Conservation (phyloP, 2,888 invertebrate genomes). For the Notodonta ziczac region DNA sequence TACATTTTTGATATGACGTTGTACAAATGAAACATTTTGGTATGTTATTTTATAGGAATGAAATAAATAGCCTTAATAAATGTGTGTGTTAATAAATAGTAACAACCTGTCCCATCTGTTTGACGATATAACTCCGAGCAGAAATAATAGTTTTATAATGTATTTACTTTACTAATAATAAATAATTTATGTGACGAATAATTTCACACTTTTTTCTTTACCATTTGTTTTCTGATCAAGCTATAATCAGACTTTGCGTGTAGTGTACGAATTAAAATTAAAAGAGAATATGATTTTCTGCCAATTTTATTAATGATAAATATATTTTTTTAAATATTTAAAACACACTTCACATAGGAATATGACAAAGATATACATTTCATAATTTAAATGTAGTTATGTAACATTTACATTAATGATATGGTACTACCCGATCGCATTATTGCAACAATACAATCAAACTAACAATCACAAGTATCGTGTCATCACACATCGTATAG, state of each 20-base stretch:
- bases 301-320: slow-evolving; percentile 66
- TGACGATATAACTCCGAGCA: no score
- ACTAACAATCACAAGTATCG: background rate
- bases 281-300: slow-evolving; percentile 33
- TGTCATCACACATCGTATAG: no score
- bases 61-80: slow-evolving; percentile 85
- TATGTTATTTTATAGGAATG: slow-evolving; percentile 86
- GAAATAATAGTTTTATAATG: no score
- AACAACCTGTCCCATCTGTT: no score
- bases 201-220: background rate
- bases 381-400: slow-evolving; percentile 44
- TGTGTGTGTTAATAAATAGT: slow-evolving; percentile 7
- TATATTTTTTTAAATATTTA: slow-evolving; percentile 53
- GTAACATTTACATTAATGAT: slow-evolving; percentile 55
- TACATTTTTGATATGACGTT: slow-evolving; percentile 86
- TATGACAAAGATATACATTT: slow-evolving; percentile 55
- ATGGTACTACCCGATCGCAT: slow-evolving; percentile 56
- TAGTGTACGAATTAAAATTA: background rate
- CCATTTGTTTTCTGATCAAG: no score
- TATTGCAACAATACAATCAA: slow-evolving; percentile 30
- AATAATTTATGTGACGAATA: no score
- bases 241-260: no score
- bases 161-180: no score
- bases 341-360: slow-evolving; percentile 56
- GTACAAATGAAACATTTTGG: slow-evolving; percentile 85